phyloP scores from a whole-genome alignment of 2,797 vertebrate species.

The Somateria mollissima region DNA sequence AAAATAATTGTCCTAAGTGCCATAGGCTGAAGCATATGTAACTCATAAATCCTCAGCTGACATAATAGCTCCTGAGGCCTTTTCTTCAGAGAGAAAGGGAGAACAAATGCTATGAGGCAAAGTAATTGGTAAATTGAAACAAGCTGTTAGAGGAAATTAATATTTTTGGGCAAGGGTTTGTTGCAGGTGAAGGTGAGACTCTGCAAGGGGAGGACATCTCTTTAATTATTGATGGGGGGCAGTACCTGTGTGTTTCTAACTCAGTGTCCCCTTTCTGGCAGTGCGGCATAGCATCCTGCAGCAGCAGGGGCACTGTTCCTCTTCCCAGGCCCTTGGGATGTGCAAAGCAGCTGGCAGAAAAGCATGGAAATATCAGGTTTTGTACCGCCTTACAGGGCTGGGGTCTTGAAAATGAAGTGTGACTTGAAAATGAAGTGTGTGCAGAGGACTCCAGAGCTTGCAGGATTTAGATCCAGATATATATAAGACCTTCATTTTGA shows the following conservation, averaged over 20 bases:
- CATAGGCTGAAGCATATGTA: background rate
- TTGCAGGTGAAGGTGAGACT: background rate
- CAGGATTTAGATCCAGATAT: background rate
- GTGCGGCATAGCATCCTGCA: too few species aligned
- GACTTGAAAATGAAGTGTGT: too few species aligned
- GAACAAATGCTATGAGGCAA: background rate
- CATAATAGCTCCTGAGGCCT: background rate
- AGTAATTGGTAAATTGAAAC: background rate
- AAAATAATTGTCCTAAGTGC: background rate
- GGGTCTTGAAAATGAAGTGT: background rate
- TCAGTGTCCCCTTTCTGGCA: fast-evolving
- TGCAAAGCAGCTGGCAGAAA: fast-evolving
- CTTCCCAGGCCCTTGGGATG: fast-evolving
- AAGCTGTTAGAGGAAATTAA: background rate
- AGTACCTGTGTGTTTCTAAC: background rate
- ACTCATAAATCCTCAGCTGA: background rate
- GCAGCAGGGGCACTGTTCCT: fast-evolving
- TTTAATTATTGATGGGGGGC: background rate
- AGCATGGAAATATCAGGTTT: background rate
- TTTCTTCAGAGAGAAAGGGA: background rate
- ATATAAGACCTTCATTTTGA: background rate
- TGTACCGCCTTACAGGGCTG: background rate
- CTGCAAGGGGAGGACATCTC: background rate
- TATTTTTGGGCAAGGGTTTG: background rate
- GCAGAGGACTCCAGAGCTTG: background rate